A percentile compares a stretch with the other conserved stretches of the same genome.
phyloP scores from a whole-genome alignment of 2,113 vertebrate species.

The Noturus placidus region DNA sequence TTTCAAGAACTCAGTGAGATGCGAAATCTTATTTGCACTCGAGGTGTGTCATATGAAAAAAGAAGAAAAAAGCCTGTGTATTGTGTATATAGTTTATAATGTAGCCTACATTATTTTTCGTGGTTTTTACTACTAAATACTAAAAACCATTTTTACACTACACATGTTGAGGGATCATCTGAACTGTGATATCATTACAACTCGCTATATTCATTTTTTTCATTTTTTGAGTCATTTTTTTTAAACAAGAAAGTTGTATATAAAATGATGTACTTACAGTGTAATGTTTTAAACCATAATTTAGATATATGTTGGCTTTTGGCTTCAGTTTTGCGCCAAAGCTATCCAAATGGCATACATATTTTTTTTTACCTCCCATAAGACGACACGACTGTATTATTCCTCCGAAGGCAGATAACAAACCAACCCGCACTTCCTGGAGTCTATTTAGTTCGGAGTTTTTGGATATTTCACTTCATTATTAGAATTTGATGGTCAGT shows the following conservation, averaged over 20 bases:
- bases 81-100: background rate
- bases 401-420: background rate
- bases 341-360: background rate
- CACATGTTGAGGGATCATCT: background rate
- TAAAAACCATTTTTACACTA: background rate
- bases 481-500: background rate
- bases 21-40: background rate
- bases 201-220: too few relatives aligned
- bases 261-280: background rate
- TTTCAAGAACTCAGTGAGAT: background rate
- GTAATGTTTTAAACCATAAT: background rate
- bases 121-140: background rate
- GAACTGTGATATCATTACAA: background rate
- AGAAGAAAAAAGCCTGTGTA: background rate
- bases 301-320: background rate
- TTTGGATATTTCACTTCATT: background rate
- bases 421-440: conserved; percentile 20
- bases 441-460: background rate
- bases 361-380: background rate
- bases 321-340: background rate
- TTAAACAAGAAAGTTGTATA: background rate
- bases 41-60: background rate
- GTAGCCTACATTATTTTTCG: background rate
- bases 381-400: background rate
- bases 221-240: too few relatives aligned